Evolutionary conservation across 1,140 invertebrate genomes (phyloP), one percentile per base, ranked within the genome.

Genomic region (Drosophila sucinea): DNA sequence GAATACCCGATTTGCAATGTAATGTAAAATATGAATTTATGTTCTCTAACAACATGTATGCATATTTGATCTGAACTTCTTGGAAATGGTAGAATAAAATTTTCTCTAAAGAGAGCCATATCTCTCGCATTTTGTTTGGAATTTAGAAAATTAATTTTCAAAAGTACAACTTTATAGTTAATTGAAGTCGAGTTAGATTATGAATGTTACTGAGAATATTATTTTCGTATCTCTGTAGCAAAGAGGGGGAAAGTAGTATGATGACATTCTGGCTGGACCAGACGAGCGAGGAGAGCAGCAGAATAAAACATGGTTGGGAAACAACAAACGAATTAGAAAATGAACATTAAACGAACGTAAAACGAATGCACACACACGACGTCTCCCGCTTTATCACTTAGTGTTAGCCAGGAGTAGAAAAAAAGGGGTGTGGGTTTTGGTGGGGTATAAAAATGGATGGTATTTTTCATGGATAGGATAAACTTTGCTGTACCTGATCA

Each of bases 401-500:
- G 51, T 55, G 25, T 55, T 30, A 29, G 51, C 51, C 11, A 23
- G 30, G 47, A 56, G 40, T 63, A 60, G 60, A 70, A 70, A 54
- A 51, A 61, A 17, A 17, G 17, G 17, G 73, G 63, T 69, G 47
- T 38, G 70, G 60, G 38, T 41, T 10, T 11, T 38, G 44, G 67
- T 72, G 29, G 63, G 67, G 44, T 17, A 17, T 17, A 47, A 27
- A 23, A 55, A 17, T 7, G 56, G 56, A 58, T 58, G 56, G 29
- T 6, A 7, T 17, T 3, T 51, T 51, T 23, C 17, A 17, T 7
- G 54, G n/a, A 30, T 35, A 51, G 66, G 56, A 58, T 67, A 61
- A 70, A 47, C 55, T 76, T 70, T 76, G 68, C 92, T 94, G 93
- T 96, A 98, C 98, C 97, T 99, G 99, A 94, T 99, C 99, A 94